Conservation (phyloP, 2,888 invertebrate genomes). For the Drosophila demipolita region DNA sequence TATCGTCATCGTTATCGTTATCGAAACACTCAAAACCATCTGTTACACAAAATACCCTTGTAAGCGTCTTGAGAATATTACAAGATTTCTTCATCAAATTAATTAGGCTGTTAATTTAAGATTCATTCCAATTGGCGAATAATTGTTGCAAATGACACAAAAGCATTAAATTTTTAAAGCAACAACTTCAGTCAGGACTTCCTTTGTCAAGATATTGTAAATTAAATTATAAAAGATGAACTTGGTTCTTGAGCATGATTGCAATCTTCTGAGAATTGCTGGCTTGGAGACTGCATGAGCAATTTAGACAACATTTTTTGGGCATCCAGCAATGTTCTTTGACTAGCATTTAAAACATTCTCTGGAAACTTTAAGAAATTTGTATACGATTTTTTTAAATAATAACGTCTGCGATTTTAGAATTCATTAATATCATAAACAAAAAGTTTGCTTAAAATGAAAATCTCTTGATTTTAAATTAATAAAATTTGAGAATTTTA, state of each 20-base stretch:
- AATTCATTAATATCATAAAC: neutral
- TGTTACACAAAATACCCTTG: constrained; percentile 36
- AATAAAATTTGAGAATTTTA: neutral
- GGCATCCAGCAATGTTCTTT: neutral
- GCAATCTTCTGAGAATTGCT: neutral
- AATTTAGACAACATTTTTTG: neutral
- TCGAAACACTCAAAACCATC: constrained; percentile 20
- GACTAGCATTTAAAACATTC: neutral
- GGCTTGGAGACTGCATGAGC: neutral
- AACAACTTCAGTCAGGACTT: neutral
- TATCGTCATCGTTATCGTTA: constrained; percentile 49
- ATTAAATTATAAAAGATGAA: neutral
- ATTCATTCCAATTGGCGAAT: neutral
- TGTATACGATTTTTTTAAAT: neutral
- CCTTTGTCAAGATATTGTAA: neutral
- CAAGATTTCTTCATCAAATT: neutral
- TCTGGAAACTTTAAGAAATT: neutral
- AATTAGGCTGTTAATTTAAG: neutral
- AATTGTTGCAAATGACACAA: neutral
- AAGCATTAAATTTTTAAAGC: neutral
- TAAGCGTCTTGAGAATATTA: neutral
- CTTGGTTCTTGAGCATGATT: neutral
- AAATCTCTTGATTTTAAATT: neutral
- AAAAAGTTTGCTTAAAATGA: neutral
- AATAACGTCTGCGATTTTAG: neutral